Base-by-base conservation (phyloP, 2,113 vertebrate species). In the Hoplias malabaricus region DNA sequence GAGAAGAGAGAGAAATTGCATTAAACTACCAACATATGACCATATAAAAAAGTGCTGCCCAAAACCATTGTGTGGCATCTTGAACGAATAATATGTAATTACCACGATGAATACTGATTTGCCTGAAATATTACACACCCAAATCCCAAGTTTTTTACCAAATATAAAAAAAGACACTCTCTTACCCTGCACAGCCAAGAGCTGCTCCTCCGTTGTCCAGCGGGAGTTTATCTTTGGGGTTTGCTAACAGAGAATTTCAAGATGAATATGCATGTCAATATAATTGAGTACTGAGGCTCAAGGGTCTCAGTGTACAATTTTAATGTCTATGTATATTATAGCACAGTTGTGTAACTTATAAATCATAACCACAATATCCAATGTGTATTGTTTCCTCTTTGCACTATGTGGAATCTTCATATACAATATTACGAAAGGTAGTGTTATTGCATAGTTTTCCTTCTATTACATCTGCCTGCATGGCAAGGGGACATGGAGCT, bases 191-290 rank as follows among this genome's bases (percentile, higher is more conserved):
- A 94, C 93, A 3, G 93, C 92, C 80, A 94, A 82, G 11, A 94
- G 90, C 81, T 94, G 93, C 76, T 94, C 93, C 50, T 97, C 96
- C 0, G 95, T 95, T 8, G 94, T 94, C 96, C 96, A 97, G 33
- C 96, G 94, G 2, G 95, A 93, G 85, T 95, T 96, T 82, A 96
- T 93, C 86, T 96, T 97, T 48, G 88, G 88, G 75, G 86, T 92
- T 10, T 91, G 86, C 96, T 97, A 85, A 59, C 54, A 31, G 65
- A 84, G 14, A 63, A 66, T 42, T 42, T 34, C 25, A 16, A n/a
- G n/a, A 38, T 38, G 14, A n/a, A 54, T 4, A 36, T 12, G 69
- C 16, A 65, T 33, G 1, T 38, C n/a, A 65, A 29, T 12, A 29
- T 12, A 57, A 4, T 31, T 1, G 12, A 59, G 7, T 0, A 33